Base-by-base conservation (phyloP, 2,113 vertebrate species). In the Poeciliopsis prolifica region DNA sequence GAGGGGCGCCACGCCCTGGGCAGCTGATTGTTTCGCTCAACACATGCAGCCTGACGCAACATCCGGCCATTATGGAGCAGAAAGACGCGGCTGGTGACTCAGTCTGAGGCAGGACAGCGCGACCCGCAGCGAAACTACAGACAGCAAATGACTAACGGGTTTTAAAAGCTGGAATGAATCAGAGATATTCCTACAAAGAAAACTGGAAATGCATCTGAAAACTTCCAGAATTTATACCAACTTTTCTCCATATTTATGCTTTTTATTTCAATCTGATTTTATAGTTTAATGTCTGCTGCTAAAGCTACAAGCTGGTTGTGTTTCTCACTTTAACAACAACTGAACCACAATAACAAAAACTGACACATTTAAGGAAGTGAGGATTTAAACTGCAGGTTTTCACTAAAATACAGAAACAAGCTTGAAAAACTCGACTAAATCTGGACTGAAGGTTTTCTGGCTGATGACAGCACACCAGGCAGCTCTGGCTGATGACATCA, bases 11-110 rank as follows among this genome's bases (percentile, higher is more conserved):
- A 64, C 82, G 71, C 85, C 86, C 87, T 81, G 51, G 13, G 42
- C 64, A 68, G 37, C 83, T 63, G 81, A 85, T 84, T 88, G 88
- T 93, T 88, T 85, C 6, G 61, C 64, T 66, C 42, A 72, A 69
- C 74, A 77, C 82, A 71, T 68, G 65, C 61, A 42, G 33, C 72
- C 69, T 92, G 92, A 88, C 33, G 87, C 82, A 83, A 92, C 75
- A 84, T 94, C 92, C 91, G 54, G 19, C 68, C 82, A 92, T 92
- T 94, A 89, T 93, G 3, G 60, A 74, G 84, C 75, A 29, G 64
- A 81, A 84, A 68, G 74, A 63, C 65, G 75, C 37, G 1, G 70
- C 44, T 10, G 22, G 44, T 86, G 92, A 92, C 70, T 92, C 86
- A 88, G 30, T 72, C 70, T 71, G 64, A 7, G 9, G 35, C 35